Percentiles rank a stretch among this genome's conserved stretches.
phyloP scores from a whole-genome alignment of 2,113 vertebrate genomes.

The Ammodytes marinus region DNA sequence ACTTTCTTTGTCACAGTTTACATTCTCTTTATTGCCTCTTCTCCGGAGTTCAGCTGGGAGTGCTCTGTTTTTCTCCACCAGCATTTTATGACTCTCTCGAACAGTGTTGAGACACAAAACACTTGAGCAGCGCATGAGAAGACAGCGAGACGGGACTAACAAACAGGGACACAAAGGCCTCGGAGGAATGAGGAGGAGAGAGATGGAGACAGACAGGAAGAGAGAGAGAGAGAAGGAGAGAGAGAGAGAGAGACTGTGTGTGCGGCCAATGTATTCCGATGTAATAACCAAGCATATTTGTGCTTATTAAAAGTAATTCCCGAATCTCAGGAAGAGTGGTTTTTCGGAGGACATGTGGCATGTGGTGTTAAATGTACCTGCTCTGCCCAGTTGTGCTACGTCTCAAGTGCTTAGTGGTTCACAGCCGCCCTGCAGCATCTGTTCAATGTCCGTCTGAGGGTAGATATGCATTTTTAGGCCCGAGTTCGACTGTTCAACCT shows the following conservation, averaged over 20 bases:
- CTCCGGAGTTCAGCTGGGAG: conserved; percentile 79
- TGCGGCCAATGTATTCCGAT: conserved; percentile 29
- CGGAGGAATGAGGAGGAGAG: conserved; percentile 53
- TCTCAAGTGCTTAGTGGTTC: conserved; percentile 63
- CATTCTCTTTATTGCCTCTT: conserved; percentile 77
- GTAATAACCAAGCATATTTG: conserved; percentile 43
- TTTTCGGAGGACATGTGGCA: conserved; percentile 42
- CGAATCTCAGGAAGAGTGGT: conserved; percentile 53
- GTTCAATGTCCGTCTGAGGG: conserved; percentile 77
- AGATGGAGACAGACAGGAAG: conserved; percentile 47
- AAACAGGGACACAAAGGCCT: conserved; percentile 59
- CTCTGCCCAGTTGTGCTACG: conserved; percentile 54
- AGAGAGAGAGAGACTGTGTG: background rate
- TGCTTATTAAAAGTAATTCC: conserved; percentile 35
- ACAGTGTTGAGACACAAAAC: conserved; percentile 76
- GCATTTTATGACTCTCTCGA: conserved; percentile 79
- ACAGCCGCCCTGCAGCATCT: conserved; percentile 76
- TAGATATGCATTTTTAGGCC: conserved; percentile 62
- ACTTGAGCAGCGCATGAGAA: conserved; percentile 65
- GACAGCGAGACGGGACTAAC: conserved; percentile 42
- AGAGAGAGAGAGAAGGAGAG: background rate
- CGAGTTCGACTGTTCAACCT: conserved; percentile 59
- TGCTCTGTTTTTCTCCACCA: conserved; percentile 76
- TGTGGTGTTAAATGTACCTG: conserved; percentile 69
- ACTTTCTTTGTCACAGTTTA: conserved; percentile 69